phyloP scores from a whole-genome alignment of 2,797 vertebrate species.

The Arremon aurantiirostris region DNA sequence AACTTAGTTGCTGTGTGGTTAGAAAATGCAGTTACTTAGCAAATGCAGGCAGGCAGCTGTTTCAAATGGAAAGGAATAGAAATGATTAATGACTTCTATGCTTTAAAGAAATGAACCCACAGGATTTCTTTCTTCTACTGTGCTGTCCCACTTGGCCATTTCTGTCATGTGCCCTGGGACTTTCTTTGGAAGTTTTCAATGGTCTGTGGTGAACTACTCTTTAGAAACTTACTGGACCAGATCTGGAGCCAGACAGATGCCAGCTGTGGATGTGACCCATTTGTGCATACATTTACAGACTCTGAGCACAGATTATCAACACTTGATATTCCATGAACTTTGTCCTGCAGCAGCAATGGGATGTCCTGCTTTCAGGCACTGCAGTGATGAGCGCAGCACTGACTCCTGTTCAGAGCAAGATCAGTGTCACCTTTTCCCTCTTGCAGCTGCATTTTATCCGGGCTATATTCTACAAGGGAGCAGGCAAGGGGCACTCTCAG shows the following conservation, averaged over 20 bases:
- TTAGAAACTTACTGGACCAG: conserved; percentile 61
- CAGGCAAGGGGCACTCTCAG: not conserved
- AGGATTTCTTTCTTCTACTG: conserved; percentile 57
- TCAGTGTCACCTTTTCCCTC: not conserved
- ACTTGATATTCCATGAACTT: conserved; percentile 45
- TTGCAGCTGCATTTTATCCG: not conserved
- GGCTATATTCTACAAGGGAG: not conserved
- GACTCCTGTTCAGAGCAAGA: not conserved
- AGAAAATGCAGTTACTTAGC: conserved; percentile 48
- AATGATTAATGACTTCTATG: conserved; percentile 63
- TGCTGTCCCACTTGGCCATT: conserved; percentile 59
- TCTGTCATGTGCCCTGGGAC: conserved; percentile 52
- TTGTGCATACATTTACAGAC: conserved; percentile 33
- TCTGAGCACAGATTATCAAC: conserved; percentile 29
- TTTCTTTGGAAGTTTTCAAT: conserved; percentile 58
- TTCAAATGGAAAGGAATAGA: conserved; percentile 62
- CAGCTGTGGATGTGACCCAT: conserved; percentile 57
- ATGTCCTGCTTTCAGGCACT: not conserved
- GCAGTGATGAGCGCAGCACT: not conserved
- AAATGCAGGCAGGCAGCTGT: conserved; percentile 62
- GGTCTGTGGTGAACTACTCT: conserved; percentile 46
- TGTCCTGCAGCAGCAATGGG: not conserved
- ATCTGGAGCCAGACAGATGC: conserved; percentile 60
- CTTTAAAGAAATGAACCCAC: conserved; percentile 63
- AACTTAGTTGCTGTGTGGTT: conserved; percentile 33